Conservation (phyloP, 2,797 vertebrate genomes). For the Hypotaenidia philippensis region DNA sequence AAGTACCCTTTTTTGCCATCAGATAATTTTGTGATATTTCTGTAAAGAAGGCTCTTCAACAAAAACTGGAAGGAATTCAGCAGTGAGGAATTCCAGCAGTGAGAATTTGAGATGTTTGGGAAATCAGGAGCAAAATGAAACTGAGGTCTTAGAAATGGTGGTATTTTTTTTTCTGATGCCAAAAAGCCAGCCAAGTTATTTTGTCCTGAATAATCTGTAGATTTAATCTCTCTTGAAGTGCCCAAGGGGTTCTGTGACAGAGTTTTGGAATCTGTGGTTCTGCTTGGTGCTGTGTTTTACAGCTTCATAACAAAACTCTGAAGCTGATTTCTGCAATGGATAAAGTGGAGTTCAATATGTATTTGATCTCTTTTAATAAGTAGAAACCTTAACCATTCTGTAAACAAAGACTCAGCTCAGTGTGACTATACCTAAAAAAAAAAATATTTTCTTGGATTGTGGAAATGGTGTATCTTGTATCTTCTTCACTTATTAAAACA, state of each 20-base stretch:
- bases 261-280: slow-evolving; percentile 58
- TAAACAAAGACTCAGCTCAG: slow-evolving; percentile 37
- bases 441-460: slow-evolving; percentile 8
- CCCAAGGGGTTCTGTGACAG: slow-evolving; percentile 65
- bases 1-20: slow-evolving; percentile 35
- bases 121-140: slow-evolving; percentile 70
- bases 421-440: slow-evolving; percentile 30
- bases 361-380: slow-evolving; percentile 47
- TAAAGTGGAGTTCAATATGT: slow-evolving; percentile 37
- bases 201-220: slow-evolving; percentile 67
- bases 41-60: slow-evolving; percentile 40
- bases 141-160: slow-evolving; percentile 60
- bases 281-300: slow-evolving; percentile 57
- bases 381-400: slow-evolving; percentile 53
- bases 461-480: slow-evolving; percentile 50
- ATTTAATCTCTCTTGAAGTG: slow-evolving; percentile 66
- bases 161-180: slow-evolving; percentile 60
- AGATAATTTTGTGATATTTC: slow-evolving; percentile 49
- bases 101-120: slow-evolving; percentile 70
- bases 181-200: slow-evolving; percentile 58
- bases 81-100: slow-evolving; percentile 56
- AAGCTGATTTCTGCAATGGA: slow-evolving; percentile 28
- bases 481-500: slow-evolving; percentile 64
- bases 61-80: slow-evolving; percentile 55
- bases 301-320: slow-evolving; percentile 55